phyloP scores from a whole-genome alignment of 2,113 vertebrate species.

The Hypocryptadius cinnamomeus region DNA sequence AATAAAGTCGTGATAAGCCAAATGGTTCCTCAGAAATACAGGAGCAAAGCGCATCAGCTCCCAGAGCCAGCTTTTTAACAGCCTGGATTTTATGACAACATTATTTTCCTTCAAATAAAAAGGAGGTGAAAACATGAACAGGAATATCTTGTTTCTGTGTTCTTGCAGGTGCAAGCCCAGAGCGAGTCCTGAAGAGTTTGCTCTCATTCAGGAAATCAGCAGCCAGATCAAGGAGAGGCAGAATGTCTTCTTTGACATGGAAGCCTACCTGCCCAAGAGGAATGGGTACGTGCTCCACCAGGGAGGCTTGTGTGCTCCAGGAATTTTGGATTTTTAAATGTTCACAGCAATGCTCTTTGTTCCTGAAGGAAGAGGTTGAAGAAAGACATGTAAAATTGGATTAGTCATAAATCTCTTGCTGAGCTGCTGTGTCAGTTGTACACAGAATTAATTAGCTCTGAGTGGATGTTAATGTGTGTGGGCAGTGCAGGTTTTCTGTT shows the following conservation, averaged over 20 bases:
- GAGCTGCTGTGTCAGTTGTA: slow-evolving; percentile 2
- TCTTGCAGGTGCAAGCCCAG: slow-evolving; percentile 71
- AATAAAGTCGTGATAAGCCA: neutral
- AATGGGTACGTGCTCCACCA: slow-evolving; percentile 75
- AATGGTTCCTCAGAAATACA: neutral
- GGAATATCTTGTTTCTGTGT: neutral
- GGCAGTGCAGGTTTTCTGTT: neutral
- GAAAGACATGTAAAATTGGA: neutral
- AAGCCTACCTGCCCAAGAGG: slow-evolving; percentile 96
- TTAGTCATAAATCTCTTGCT: slow-evolving; percentile 35
- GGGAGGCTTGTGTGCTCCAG: fast-evolving
- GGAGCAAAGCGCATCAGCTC: neutral
- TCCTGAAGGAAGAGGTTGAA: neutral
- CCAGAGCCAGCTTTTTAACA: neutral
- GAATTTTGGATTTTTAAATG: neutral
- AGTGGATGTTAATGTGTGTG: neutral
- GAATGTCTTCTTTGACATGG: slow-evolving; percentile 94
- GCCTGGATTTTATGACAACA: fast-evolving
- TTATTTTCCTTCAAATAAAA: neutral
- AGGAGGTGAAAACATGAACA: neutral
- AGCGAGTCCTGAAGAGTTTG: slow-evolving; percentile 72
- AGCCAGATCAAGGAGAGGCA: slow-evolving; percentile 88
- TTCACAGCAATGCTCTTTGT: fast-evolving
- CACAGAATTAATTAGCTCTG: neutral
- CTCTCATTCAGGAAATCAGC: slow-evolving; percentile 77